Conservation (phyloP, 2,797 vertebrate species). For the Odontamblyopus lacepedii region DNA sequence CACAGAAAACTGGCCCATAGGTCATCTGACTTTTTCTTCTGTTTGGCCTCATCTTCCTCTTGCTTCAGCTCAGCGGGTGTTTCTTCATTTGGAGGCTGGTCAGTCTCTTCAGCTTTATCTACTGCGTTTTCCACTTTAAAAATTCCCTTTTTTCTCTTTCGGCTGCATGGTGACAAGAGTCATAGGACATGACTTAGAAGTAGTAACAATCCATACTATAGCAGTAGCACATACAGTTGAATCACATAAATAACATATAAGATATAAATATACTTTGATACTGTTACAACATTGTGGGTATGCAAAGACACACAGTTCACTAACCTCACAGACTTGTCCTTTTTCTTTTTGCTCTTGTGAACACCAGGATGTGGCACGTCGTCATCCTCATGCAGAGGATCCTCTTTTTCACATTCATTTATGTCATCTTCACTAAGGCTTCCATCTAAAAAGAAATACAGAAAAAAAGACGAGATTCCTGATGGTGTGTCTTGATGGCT, state of each 20-base stretch:
- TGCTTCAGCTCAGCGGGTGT: conserved; percentile 25
- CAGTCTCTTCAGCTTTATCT: conserved; percentile 30
- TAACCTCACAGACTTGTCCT: conserved; percentile 70
- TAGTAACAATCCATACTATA: background rate
- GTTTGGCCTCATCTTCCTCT: conserved; percentile 32
- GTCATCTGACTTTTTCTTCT: conserved; percentile 89
- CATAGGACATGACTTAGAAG: background rate
- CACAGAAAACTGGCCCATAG: conserved; percentile 96
- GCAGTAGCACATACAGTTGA: background rate
- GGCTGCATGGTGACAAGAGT: conserved; percentile 38
- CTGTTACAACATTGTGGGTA: background rate
- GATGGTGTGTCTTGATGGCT: no score
- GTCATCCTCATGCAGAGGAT: conserved; percentile 70
- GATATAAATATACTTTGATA: background rate
- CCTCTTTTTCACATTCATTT: conserved; percentile 88
- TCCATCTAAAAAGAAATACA: conserved; percentile 74
- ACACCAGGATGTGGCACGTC: conserved; percentile 41
- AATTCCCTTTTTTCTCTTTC: conserved; percentile 85
- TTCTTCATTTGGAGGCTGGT: conserved; percentile 40
- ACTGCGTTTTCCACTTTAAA: conserved; percentile 71
- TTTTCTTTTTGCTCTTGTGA: conserved; percentile 66
- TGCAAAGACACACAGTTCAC: conserved; percentile 9
- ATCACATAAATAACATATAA: background rate
- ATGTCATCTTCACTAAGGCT: conserved; percentile 94
- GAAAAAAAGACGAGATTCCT: background rate